Conservation (phyloP, 2,888 invertebrate genomes). For the Tiliacea citrago region DNA sequence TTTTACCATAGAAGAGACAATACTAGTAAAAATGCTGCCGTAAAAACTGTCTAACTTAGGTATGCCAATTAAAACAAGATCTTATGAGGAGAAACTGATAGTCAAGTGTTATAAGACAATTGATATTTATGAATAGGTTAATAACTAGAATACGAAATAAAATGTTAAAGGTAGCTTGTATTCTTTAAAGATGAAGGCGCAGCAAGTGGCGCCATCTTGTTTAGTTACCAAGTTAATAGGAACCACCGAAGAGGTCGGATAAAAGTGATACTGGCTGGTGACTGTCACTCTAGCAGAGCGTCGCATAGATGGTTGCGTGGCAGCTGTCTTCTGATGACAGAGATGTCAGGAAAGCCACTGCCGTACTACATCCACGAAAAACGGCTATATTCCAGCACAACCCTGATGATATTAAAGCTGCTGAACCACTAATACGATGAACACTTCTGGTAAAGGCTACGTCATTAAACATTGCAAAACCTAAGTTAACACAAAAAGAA, state of each 20-base stretch:
- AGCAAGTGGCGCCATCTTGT: background rate
- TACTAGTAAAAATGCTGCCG: background rate
- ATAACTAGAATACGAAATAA: background rate
- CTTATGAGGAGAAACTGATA: background rate
- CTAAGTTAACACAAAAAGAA: background rate
- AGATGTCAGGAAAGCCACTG: background rate
- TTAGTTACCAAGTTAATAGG: background rate
- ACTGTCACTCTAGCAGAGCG: background rate
- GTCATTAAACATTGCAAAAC: conserved; percentile 3
- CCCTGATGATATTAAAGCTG: background rate
- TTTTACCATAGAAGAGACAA: background rate
- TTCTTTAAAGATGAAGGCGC: background rate
- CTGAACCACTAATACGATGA: background rate
- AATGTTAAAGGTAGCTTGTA: background rate
- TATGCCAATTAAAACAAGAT: background rate
- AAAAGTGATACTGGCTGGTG: background rate
- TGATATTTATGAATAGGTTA: background rate
- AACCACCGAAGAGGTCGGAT: background rate
- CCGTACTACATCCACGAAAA: background rate
- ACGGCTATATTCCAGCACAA: background rate
- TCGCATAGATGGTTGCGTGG: too few species aligned
- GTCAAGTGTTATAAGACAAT: background rate
- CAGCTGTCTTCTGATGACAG: background rate
- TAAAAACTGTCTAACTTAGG: background rate
- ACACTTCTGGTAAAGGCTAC: background rate